Percentiles rank a stretch among this genome's conserved stretches.
phyloP scores from a whole-genome alignment of 2,113 vertebrate genomes.

The Rhombomys opimus region DNA sequence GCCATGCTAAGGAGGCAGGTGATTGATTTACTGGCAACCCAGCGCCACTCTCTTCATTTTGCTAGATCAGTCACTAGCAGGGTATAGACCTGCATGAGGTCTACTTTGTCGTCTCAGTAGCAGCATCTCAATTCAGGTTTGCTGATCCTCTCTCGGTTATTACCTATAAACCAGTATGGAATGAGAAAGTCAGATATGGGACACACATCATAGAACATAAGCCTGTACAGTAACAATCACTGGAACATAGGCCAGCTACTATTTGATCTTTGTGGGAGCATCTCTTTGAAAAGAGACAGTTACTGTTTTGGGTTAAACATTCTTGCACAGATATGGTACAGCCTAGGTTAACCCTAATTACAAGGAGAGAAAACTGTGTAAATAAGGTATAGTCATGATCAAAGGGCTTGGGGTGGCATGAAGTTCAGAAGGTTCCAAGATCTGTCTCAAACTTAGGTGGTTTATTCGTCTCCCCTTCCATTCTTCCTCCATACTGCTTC shows the following conservation, averaged over 20 bases:
- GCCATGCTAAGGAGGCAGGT: not conserved
- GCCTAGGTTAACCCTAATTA: not conserved
- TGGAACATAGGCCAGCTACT: not conserved
- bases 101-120: not conserved
- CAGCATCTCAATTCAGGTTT: not conserved
- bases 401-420: not conserved
- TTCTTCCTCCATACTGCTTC: not conserved
- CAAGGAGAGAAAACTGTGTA: not conserved
- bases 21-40: not conserved
- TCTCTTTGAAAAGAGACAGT: constrained; percentile 10
- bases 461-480: not conserved
- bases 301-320: constrained; percentile 16
- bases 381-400: not conserved
- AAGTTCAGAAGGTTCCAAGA: not conserved
- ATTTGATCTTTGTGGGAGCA: not conserved
- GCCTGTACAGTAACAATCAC: not conserved
- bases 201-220: not conserved
- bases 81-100: not conserved
- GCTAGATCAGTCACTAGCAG: not conserved
- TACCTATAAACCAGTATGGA: not conserved
- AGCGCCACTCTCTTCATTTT: not conserved
- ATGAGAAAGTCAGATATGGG: not conserved
- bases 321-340: not conserved
- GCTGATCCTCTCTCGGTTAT: not conserved
- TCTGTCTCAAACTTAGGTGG: not conserved